Evolutionary conservation across 2,888 invertebrate species (phyloP).

Genomic region (Tiliacea aurago): DNA sequence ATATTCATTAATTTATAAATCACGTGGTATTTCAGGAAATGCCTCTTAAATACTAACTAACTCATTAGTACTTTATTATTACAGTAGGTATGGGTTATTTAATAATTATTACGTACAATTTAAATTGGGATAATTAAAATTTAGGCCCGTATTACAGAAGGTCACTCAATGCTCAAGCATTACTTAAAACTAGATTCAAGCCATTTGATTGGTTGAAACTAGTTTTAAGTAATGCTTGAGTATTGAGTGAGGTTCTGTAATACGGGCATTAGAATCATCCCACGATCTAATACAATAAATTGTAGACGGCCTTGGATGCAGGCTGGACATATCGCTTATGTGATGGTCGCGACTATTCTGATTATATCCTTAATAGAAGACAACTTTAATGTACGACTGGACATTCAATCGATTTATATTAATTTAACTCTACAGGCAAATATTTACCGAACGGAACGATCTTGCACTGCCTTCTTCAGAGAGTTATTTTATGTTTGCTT

Average conservation of each 20-base stretch:
- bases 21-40: background rate
- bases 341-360: constrained; percentile 40
- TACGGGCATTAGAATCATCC: constrained; percentile 17
- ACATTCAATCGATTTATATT: constrained; percentile 25
- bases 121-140: constrained; percentile 1
- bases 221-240: too few species aligned
- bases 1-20: background rate
- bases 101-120: constrained; percentile 14
- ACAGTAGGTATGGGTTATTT: constrained; percentile 1
- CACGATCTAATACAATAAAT: constrained; percentile 36
- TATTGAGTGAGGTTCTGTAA: too few species aligned
- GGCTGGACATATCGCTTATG: constrained; percentile 39
- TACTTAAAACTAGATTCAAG: too few species aligned
- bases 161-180: too few species aligned
- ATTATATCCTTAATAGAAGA: constrained; percentile 40
- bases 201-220: too few species aligned
- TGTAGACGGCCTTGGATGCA: constrained; percentile 22
- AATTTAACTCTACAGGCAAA: constrained; percentile 6
- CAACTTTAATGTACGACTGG: constrained; percentile 18
- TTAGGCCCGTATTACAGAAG: too few species aligned
- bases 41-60: constrained; percentile 27
- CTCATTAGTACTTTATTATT: constrained; percentile 32
- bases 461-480: background rate
- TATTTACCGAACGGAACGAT: constrained; percentile 8
- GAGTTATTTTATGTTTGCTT: background rate